These are phyloP conservation scores for Hemithea aestivaria DNA, from an alignment of 2,888 invertebrate genomes.

Conservation along the genomic window DNA sequence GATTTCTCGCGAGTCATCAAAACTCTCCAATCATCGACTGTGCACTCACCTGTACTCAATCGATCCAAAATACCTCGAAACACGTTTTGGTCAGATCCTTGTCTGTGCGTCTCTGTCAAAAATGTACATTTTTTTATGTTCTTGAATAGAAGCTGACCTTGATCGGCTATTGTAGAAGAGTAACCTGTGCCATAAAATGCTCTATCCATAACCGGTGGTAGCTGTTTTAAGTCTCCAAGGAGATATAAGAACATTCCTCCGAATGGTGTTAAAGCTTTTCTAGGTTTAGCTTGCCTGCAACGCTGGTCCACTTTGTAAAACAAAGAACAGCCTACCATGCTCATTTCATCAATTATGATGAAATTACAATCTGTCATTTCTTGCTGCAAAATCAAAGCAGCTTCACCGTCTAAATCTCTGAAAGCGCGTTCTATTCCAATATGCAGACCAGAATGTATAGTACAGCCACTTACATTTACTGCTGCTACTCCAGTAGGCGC, in stretches of 20 bases:
- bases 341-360: constrained; percentile 4
- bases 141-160: neutral
- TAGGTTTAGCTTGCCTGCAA: neutral
- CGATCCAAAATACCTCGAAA: neutral
- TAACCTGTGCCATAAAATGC: neutral
- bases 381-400: neutral
- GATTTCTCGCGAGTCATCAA: neutral
- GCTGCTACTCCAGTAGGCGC: neutral
- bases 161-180: neutral
- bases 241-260: neutral
- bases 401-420: neutral
- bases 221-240: no score
- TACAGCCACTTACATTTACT: neutral
- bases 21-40: neutral
- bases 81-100: neutral
- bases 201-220: neutral
- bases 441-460: neutral
- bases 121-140: neutral
- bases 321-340: constrained; percentile 1
- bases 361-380: neutral
- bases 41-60: neutral
- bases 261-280: neutral
- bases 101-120: neutral
- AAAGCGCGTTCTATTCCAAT: neutral
- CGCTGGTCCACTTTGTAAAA: neutral